These are phyloP conservation scores for Flexamia atlantica DNA, from an alignment of 2,888 invertebrate species.

Conservation along the genomic window DNA sequence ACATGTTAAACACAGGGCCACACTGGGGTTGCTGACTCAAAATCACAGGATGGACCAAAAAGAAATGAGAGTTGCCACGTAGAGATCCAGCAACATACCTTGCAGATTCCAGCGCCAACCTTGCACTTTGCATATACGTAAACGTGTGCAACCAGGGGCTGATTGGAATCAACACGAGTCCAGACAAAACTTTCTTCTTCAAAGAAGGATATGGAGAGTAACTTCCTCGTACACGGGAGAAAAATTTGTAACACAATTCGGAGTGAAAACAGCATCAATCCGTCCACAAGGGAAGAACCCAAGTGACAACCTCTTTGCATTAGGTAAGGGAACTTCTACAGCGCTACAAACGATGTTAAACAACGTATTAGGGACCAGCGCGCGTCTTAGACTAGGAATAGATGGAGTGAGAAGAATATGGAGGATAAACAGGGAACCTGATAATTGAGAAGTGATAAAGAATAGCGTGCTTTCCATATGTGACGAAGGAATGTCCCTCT, in stretches of 20 bases:
- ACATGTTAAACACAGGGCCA: slow-evolving; percentile 4
- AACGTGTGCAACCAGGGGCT: slow-evolving; percentile 12
- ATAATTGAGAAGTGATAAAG: slow-evolving; percentile 21
- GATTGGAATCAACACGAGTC: slow-evolving; percentile 56
- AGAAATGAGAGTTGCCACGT: background rate
- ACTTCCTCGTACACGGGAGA: slow-evolving; percentile 62
- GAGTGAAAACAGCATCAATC: slow-evolving; percentile 61
- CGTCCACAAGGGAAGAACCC: slow-evolving; percentile 64
- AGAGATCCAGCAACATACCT: slow-evolving; percentile 3
- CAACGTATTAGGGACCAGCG: slow-evolving; percentile 68
- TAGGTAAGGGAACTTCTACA: background rate
- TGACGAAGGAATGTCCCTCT: slow-evolving; percentile 52
- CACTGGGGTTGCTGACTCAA: background rate
- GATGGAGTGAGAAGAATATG: slow-evolving; percentile 67
- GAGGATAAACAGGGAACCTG: slow-evolving; percentile 66
- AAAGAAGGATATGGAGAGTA: slow-evolving; percentile 52
- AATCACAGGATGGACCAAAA: background rate
- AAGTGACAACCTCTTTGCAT: slow-evolving; percentile 59
- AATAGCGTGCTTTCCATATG: slow-evolving; percentile 1
- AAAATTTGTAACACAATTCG: slow-evolving; percentile 61
- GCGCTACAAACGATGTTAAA: background rate
- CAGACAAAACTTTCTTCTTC: slow-evolving; percentile 42
- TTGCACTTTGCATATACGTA: background rate
- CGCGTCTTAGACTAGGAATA: slow-evolving; percentile 65
- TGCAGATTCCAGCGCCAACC: background rate